phyloP scores from a whole-genome alignment of 1,140 invertebrate species.

The Ceratina australensis region DNA sequence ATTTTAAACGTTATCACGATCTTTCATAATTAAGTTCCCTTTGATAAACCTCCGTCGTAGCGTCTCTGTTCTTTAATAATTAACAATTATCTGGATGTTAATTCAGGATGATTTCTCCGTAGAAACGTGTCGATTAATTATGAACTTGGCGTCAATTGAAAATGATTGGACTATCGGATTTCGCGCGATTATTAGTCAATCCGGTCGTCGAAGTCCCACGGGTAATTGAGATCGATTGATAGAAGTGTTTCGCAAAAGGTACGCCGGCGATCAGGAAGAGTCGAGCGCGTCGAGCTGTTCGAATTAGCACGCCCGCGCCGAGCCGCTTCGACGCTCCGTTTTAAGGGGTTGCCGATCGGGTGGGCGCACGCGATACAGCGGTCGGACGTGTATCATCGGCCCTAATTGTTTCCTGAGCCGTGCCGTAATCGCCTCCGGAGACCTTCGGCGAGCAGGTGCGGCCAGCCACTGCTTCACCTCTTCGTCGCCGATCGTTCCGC shows the following conservation, averaged over 20 bases:
- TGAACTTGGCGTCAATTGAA: neutral
- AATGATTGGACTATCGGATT: neutral
- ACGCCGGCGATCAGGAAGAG: slow-evolving; percentile 5
- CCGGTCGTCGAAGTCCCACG: neutral
- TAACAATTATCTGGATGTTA: too few relatives aligned
- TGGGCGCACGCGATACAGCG: slow-evolving; percentile 5
- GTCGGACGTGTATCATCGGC: slow-evolving; percentile 28
- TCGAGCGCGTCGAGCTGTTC: neutral
- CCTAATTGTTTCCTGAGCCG: slow-evolving; percentile 7
- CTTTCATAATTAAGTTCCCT: too few relatives aligned
- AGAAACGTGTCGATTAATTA: too few relatives aligned
- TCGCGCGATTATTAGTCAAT: neutral
- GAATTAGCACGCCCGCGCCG: slow-evolving; percentile 1
- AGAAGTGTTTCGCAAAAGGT: neutral
- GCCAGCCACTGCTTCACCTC: too few relatives aligned
- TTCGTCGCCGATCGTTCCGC: neutral
- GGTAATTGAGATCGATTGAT: neutral
- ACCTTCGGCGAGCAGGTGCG: neutral
- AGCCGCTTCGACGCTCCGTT: neutral
- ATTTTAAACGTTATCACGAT: too few relatives aligned
- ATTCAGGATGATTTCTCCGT: too few relatives aligned
- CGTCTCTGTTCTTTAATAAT: too few relatives aligned
- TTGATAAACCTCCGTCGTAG: too few relatives aligned
- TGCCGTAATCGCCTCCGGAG: neutral
- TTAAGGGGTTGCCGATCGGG: neutral